Percentiles rank a stretch among this genome's conserved stretches.
Conservation (phyloP, 1,140 invertebrate genomes). For the Solenopsis invicta region DNA sequence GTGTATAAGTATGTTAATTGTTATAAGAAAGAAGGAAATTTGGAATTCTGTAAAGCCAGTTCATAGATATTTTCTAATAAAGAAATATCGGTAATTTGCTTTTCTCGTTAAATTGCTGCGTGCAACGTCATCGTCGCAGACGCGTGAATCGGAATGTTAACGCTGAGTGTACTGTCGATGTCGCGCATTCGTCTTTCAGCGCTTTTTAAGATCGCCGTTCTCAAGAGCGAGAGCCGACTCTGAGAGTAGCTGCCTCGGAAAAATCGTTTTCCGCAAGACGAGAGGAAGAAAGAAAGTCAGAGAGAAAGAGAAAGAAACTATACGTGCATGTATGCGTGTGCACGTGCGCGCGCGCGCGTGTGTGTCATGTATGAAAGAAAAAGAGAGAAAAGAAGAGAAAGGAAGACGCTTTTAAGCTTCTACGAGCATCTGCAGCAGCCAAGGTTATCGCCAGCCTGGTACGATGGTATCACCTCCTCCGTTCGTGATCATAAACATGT, state of each 20-base stretch:
- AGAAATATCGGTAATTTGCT: too few relatives aligned
- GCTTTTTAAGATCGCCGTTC: conserved; percentile 67
- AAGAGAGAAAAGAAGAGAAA: conserved; percentile 1
- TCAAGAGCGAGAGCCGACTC: conserved; percentile 50
- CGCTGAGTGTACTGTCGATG: conserved; percentile 77
- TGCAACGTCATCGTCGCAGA: conserved; percentile 51
- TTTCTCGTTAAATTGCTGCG: neutral
- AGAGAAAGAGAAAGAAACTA: neutral
- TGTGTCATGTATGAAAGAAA: neutral
- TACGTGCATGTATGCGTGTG: neutral
- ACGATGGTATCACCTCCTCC: conserved; percentile 27
- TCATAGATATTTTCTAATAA: too few relatives aligned
- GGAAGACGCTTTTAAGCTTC: conserved; percentile 57
- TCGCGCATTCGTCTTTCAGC: conserved; percentile 78
- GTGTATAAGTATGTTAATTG: too few relatives aligned
- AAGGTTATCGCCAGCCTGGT: conserved; percentile 39
- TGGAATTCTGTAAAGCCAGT: too few relatives aligned
- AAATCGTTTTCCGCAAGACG: conserved; percentile 53
- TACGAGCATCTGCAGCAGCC: conserved; percentile 57
- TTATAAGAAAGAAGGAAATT: too few relatives aligned
- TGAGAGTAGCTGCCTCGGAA: conserved; percentile 48
- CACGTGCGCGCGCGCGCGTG: neutral
- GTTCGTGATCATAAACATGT: conserved; percentile 56
- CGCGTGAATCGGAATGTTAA: conserved; percentile 67
- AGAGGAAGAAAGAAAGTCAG: neutral